phyloP scores from a whole-genome alignment of 2,888 invertebrate genomes.

The Himalopsyche tibetana region DNA sequence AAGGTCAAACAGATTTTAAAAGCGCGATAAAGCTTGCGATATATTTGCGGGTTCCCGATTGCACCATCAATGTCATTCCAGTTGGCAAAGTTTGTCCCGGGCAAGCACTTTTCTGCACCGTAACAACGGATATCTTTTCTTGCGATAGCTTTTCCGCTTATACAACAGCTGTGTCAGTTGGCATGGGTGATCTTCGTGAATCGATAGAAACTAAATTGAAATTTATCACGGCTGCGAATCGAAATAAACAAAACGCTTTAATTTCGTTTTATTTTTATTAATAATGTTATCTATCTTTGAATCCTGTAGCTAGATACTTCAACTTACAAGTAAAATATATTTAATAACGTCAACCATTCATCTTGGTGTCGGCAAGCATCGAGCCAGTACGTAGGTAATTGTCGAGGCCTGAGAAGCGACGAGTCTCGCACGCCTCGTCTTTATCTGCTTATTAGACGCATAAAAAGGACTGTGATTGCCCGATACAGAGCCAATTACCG shows the following conservation, averaged over 20 bases:
- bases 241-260: not conserved
- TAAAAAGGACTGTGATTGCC: conserved; percentile 58
- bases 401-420: conserved; percentile 12
- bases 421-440: conserved; percentile 45
- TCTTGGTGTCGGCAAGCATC: not conserved
- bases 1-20: conserved; percentile 55
- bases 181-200: not conserved
- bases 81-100: not conserved
- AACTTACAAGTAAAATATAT: not conserved
- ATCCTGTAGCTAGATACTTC: not conserved
- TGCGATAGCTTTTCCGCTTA: conserved; percentile 44
- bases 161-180: not conserved
- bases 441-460: conserved; percentile 60
- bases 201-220: not conserved
- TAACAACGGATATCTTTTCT: conserved; percentile 18
- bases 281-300: not conserved
- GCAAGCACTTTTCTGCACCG: not conserved
- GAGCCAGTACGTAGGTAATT: not conserved
- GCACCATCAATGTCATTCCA: conserved; percentile 13
- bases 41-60: conserved; percentile 51
- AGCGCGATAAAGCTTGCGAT: conserved; percentile 55
- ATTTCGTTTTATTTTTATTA: not conserved
- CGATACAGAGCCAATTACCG: conserved; percentile 63
- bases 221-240: not conserved
- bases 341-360: not conserved